Evolutionary conservation across 1,140 invertebrate species (phyloP), one percentile per base, ranked within the genome.

Genomic region (Mamestra configurata): DNA sequence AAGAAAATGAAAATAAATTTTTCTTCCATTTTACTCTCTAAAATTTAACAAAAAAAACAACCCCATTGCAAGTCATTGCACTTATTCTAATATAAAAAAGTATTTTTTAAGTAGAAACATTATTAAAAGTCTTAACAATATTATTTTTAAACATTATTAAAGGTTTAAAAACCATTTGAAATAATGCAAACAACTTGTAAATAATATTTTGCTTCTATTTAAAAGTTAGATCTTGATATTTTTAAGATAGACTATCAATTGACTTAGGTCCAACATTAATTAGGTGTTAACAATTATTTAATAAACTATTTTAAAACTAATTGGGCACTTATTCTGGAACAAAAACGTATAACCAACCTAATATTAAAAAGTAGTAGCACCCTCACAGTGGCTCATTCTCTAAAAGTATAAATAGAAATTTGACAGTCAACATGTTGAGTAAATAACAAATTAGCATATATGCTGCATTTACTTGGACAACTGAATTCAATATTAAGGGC

Each of bases 1-100:
- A 64, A 35, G 18, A 75, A 27, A 71, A 35, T 46, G 57, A 79
- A 80, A 70, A 79, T 15, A 55, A 7, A 59, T 35, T 11, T 24
- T 70, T 35, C 7, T 40, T 61, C 51, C 57, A 20, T 55, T 13
- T 31, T 57, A 40, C 68, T 49, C 13, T 68, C 37, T 61, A 40
- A 70, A 61, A 46, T 66, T 70, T 57, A 78, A 78, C 77, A 78
- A 18, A 78, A 18, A 78, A 57, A 55, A 59, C 72, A 76, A 61
- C 24, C 55, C 24, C 15, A 7, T 76, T 46, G 46, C 70, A 75
- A 35, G 35, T 70, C 11, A 49, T 27, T 46, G 4, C 10, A 22
- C 7, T 24, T 22, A 70, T 40, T 31, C 1, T 61, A 61, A n/a
- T 37, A 27, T 24, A 46, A 71, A 53, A n/a, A 71, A 8, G 11